These are phyloP conservation scores for Sipha maydis DNA, from an alignment of 2,888 invertebrate genomes.

Conservation along the genomic window DNA sequence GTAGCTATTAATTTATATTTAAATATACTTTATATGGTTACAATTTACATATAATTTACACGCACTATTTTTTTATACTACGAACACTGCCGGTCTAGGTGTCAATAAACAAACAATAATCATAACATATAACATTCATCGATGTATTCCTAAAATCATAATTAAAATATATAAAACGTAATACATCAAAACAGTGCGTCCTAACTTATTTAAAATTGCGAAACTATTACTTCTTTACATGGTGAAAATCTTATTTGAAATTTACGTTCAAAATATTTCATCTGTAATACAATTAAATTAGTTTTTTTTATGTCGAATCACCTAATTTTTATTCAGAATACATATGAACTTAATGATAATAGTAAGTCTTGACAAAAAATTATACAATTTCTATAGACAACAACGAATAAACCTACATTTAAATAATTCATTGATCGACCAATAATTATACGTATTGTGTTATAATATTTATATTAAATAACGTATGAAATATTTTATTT, in stretches of 20 bases:
- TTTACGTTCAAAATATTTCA: not conserved
- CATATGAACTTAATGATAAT: not conserved
- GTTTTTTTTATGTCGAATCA: not conserved
- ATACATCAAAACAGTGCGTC: not conserved
- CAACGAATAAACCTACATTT: slow-evolving; percentile 12
- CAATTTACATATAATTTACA: too few relatives aligned
- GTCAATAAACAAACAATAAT: not conserved
- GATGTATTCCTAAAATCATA: not conserved
- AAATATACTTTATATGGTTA: not conserved
- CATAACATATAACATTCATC: not conserved
- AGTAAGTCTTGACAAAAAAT: not conserved
- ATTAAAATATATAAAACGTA: not conserved
- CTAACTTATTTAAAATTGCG: not conserved
- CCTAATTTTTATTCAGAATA: not conserved
- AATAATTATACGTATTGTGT: not conserved
- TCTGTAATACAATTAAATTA: not conserved
- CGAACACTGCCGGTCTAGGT: too few relatives aligned
- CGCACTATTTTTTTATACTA: too few relatives aligned
- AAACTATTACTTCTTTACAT: not conserved
- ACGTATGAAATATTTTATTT: not conserved
- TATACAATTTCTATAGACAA: not conserved
- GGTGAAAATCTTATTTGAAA: not conserved
- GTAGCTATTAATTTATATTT: not conserved
- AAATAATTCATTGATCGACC: not conserved
- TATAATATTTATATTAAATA: not conserved